Base-by-base conservation (phyloP, 2,797 vertebrate genomes). In the Capromys pilorides region DNA sequence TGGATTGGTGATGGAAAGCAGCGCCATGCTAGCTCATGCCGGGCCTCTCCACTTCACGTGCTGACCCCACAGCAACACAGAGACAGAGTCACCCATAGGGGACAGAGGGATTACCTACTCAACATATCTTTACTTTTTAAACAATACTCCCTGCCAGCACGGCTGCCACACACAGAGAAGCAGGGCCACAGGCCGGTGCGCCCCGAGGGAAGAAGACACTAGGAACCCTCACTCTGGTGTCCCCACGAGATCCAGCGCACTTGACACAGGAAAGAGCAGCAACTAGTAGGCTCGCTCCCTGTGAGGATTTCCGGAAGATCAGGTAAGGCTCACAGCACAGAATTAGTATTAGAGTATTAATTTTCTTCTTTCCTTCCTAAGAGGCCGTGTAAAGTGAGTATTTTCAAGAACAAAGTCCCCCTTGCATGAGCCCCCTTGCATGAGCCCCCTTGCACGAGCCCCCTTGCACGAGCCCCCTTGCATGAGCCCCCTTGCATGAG, bases 101-200 rank as follows among this genome's bases (percentile, higher is more conserved):
- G n/a, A n/a, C n/a, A n/a, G n/a, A n/a, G n/a, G n/a, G n/a, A n/a
- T n/a, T n/a, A n/a, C n/a, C n/a, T n/a, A n/a, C n/a, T n/a, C n/a
- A n/a, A n/a, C n/a, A n/a, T n/a, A n/a, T n/a, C n/a, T n/a, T n/a
- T n/a, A n/a, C n/a, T n/a, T n/a, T n/a, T n/a, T n/a, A n/a, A n/a
- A n/a, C n/a, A n/a, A n/a, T n/a, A n/a, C n/a, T n/a, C n/a, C n/a
- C 3, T 22, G 5, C 7, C 26, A 5, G 3, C 2, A 18, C 39
- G 22, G 28, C 71, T 54, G 41, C 64, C n/a, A 19, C 8, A 2
- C 8, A 69, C 22, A 14, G 7, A 22, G 0, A 24, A 22, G 14
- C 41, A 33, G 16, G 33, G 67, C 49, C 31, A 41, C 2, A 33
- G 41, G 10, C 59, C 21, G 11, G 28, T 3, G 51, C 31, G 57